Evolutionary conservation across 92 coral and sea anemone species (phyloP), one percentile per base, ranked within the genome.

Genomic region (Heteractis magnifica): DNA sequence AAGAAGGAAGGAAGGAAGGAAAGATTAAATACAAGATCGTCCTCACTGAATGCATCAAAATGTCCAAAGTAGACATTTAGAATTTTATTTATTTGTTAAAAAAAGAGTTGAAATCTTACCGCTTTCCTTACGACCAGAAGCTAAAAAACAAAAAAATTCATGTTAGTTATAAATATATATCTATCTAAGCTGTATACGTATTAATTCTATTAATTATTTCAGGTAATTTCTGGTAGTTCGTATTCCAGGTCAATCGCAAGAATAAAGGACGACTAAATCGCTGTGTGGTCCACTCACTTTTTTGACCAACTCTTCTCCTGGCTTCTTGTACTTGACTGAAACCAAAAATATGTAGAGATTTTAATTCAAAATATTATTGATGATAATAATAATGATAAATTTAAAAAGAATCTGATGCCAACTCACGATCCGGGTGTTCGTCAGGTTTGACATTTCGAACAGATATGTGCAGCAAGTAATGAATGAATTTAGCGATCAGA

Each of bases 341-440:
- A 49, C 11, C 12, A 13, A 72, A 71, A 71, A 3, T 13, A 71
- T 7, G 8, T 49, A 72, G 51, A 34, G 44, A 34, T 16, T 19
- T 13, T 41, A 26, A 41, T 26, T 26, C 51, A 70, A 3, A 48
- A 44, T 72, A 23, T n/a, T 8, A 53, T 1, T 53, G 0, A 0
- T 34, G 1, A 34, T 34, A 34, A 26, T 26, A 26, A 26, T 26
- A 26, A 34, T 34, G 3, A 34, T 34, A 34, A 34, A 34, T 34
- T 34, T 34, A 34, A 34, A 34, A 34, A 34, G 2, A 34, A 34
- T 34, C 44, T 34, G 44, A 34, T 34, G 44, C 3, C 44, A 68
- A 68, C 73, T 68, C 11, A 68, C 73, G 44, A 75, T 75, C 79
- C 1, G 79, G 79, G 58, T 75, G 79, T 21, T 75, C 79, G 16